Conservation (phyloP, 2,888 invertebrate species). For the Synergus umbraculus region DNA sequence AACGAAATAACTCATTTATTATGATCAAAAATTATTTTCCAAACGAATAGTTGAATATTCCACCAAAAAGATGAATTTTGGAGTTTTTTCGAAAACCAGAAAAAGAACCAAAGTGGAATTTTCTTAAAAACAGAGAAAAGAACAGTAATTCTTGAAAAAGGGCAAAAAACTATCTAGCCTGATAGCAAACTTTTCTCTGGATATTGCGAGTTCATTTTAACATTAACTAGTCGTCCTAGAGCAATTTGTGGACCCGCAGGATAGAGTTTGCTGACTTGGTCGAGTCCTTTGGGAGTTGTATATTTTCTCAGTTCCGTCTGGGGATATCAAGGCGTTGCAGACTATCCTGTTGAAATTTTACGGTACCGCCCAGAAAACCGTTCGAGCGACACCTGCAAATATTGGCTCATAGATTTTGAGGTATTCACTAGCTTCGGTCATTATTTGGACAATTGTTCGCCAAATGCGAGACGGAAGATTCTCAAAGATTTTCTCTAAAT, state of each 20-base stretch:
- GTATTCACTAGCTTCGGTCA: not conserved
- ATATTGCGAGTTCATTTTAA: not conserved
- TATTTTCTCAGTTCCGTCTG: conserved; percentile 13
- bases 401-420: conserved; percentile 27
- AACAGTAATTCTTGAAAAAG: too few species aligned
- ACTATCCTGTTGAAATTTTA: conserved; percentile 27
- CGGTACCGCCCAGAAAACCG: conserved; percentile 21
- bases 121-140: too few species aligned
- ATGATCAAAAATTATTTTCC: too few species aligned
- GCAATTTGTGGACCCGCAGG: not conserved
- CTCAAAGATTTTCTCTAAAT: not conserved
- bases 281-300: conserved; percentile 31
- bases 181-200: not conserved
- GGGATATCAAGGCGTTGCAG: conserved; percentile 17
- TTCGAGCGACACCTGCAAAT: conserved; percentile 26
- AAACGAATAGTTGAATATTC: too few species aligned
- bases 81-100: too few species aligned
- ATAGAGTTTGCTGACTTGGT: conserved; percentile 7
- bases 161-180: too few species aligned
- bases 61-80: too few species aligned
- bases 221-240: not conserved
- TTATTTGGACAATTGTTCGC: conserved; percentile 26
- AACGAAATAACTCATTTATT: too few species aligned
- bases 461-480: conserved; percentile 6
- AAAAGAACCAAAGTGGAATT: too few species aligned